Conservation (phyloP, 2,888 invertebrate genomes). For the Phaedon cochleariae region DNA sequence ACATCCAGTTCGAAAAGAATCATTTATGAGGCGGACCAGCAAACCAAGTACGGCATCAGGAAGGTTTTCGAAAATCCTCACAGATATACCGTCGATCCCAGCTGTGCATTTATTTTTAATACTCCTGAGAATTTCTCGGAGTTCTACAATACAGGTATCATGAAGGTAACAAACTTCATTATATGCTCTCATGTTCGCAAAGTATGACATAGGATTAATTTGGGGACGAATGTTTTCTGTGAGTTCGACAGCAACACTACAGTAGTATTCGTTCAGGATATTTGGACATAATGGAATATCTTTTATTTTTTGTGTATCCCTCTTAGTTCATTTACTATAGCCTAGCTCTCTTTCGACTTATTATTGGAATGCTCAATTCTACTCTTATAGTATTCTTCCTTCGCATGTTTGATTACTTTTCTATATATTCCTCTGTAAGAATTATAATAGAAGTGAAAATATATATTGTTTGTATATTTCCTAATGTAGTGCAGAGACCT, state of each 20-base stretch:
- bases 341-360: no score
- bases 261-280: background rate
- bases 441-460: conserved; percentile 1
- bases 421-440: background rate
- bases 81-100: no score
- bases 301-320: no score
- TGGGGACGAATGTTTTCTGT: background rate
- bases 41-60: background rate
- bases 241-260: no score
- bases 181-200: background rate
- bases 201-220: background rate
- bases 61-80: no score
- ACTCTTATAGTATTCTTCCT: background rate
- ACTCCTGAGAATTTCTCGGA: background rate
- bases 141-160: background rate
- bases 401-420: background rate
- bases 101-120: background rate
- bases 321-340: no score
- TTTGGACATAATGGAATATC: no score
- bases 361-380: no score
- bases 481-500: conserved; percentile 2
- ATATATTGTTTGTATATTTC: conserved; percentile 5
- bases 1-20: background rate
- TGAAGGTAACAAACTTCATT: background rate
- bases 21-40: background rate